Evolutionary conservation across 2,797 vertebrate genomes (phyloP).

Genomic region (Anableps anableps): DNA sequence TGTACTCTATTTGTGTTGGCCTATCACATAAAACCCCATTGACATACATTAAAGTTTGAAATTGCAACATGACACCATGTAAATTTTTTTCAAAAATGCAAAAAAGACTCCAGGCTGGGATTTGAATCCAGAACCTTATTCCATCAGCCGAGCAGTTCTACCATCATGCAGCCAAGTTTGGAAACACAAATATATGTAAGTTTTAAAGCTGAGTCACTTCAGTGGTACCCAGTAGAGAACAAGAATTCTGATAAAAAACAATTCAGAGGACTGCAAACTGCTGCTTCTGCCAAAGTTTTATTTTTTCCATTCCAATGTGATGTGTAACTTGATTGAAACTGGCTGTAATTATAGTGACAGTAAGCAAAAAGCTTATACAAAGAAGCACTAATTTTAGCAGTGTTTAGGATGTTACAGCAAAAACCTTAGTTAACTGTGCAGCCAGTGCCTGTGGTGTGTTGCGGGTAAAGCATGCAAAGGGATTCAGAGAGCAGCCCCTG

Average conservation of each 20-base stretch:
- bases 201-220: not conserved
- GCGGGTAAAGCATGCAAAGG: slow-evolving; percentile 23
- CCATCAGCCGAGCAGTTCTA: not conserved
- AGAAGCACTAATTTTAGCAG: not conserved
- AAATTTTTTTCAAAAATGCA: not conserved
- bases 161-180: not conserved
- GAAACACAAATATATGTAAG: not conserved
- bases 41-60: not conserved
- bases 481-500: slow-evolving; percentile 24
- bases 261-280: not conserved
- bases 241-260: not conserved
- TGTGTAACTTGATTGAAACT: slow-evolving; percentile 1
- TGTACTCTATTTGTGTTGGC: not conserved
- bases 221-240: not conserved
- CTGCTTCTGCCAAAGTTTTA: not conserved
- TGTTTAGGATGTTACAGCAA: not conserved
- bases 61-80: not conserved
- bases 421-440: not conserved
- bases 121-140: not conserved
- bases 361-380: not conserved
- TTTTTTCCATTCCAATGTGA: not conserved
- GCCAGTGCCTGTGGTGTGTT: not conserved
- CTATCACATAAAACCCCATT: not conserved
- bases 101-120: not conserved
- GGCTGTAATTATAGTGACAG: not conserved